Conservation (phyloP, 1,140 invertebrate species). For the Hydropsyche tenuis region DNA sequence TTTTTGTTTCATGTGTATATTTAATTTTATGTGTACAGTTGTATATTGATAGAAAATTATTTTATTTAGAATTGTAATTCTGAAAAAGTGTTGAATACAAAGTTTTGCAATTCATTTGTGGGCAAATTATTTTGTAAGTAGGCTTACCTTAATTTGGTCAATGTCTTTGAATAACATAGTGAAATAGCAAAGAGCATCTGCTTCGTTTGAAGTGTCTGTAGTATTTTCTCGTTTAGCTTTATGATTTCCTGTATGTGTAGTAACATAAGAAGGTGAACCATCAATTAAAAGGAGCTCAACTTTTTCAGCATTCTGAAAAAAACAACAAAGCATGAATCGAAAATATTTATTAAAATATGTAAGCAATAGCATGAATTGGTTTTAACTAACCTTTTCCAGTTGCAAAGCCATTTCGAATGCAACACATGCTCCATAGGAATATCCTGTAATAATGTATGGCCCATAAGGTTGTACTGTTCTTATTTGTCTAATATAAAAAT, state of each 20-base stretch:
- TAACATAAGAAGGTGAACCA: conserved; percentile 90
- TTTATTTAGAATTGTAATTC: no score
- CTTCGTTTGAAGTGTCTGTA: conserved; percentile 64
- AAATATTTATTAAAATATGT: neutral
- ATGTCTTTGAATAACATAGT: conserved; percentile 78
- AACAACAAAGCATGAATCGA: conserved; percentile 4
- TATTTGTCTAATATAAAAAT: conserved; percentile 81
- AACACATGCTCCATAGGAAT: conserved; percentile 92
- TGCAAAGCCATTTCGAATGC: conserved; percentile 92
- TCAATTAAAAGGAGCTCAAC: conserved; percentile 83
- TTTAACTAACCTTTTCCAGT: conserved; percentile 67
- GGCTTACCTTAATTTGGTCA: conserved; percentile 73
- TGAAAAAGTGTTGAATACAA: no score
- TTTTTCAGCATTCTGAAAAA: conserved; percentile 64
- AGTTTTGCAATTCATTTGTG: neutral
- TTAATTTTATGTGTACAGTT: no score
- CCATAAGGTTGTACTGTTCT: conserved; percentile 78
- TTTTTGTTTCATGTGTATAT: no score
- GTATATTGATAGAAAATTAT: no score
- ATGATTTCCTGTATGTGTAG: conserved; percentile 75
- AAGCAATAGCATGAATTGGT: neutral
- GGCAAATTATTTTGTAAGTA: neutral
- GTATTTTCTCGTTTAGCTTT: conserved; percentile 62
- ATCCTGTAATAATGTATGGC: conserved; percentile 88
- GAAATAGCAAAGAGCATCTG: conserved; percentile 82